A percentile compares a stretch with the other conserved stretches of the same genome.
phyloP scores from a whole-genome alignment of 2,113 vertebrate genomes.

The Catharus fuscescens region DNA sequence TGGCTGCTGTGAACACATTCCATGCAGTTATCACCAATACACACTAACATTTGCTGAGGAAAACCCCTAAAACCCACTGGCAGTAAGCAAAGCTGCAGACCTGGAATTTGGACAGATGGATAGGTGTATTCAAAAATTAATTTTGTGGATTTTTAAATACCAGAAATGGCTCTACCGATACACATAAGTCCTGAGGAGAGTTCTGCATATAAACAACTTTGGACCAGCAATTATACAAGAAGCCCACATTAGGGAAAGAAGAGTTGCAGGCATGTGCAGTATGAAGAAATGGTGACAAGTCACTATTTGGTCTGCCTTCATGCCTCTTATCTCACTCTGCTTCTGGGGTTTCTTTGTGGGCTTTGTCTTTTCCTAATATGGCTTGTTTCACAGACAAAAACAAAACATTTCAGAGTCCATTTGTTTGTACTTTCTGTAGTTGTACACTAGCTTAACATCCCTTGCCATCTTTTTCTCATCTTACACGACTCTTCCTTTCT shows the following conservation, averaged over 20 bases:
- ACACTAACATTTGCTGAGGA: background rate
- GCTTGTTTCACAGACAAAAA: background rate
- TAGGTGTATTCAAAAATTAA: background rate
- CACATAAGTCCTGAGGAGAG: background rate
- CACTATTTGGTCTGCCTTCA: background rate
- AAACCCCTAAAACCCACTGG: background rate
- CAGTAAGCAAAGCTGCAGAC: background rate
- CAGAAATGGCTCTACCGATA: background rate
- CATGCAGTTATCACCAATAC: background rate
- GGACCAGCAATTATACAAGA: background rate
- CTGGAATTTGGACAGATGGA: background rate
- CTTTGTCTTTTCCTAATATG: background rate
- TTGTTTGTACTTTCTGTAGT: background rate
- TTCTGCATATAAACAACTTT: background rate
- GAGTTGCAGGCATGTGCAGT: background rate
- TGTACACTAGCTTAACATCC: background rate
- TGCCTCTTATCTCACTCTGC: background rate
- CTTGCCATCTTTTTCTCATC: background rate
- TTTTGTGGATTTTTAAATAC: background rate
- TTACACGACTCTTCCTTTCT: background rate
- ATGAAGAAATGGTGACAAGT: background rate
- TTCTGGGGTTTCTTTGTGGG: background rate
- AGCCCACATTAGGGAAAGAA: background rate
- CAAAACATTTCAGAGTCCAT: background rate
- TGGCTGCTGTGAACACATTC: background rate